Evolutionary conservation across 2,888 invertebrate species (phyloP), one percentile per base, ranked within the genome.

Genomic region (Candidula unifasciata): DNA sequence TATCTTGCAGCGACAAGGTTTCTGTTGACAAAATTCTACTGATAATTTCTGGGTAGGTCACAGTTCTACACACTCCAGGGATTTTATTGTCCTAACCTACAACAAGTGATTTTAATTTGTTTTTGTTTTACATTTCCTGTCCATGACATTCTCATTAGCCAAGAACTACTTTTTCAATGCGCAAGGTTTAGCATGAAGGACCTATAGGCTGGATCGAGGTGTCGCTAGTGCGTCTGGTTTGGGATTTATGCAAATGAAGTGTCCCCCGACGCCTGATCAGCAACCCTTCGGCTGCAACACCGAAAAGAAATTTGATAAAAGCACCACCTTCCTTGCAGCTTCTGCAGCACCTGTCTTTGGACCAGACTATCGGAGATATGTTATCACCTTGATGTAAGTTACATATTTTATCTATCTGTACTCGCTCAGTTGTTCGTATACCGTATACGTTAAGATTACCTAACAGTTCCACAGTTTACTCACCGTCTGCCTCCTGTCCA

Each of bases 171-270:
- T 79, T 78, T 73, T 35, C 57, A 27, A 33, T 66, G 82, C 82
- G 74, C 21, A 76, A 82, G 44, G 64, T 66, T 76, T 30, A 71
- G 1, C 30, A 52, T 54, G 54, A 30, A 71, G 35, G 33, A 33
- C 21, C 54, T 33, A 0, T n/a, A 37, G 73, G 71, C 37, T 74
- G 57, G 18, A 10, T 27, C 74, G 10, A 64, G 57, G 60, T 82
- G 82, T 64, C 82, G 82, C 82, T 60, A 82, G 73, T 82, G 82
- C 64, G 73, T 74, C 37, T 73, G 82, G 82, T 73, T 82, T 60
- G 82, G 64, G 82, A 73, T 60, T 82, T 82, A 82, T 82, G 82
- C 82, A 82, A 82, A 82, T 82, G 74, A 82, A 30, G 44, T 33
- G 24, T 60, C n/a, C 35, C 54, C 33, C 71, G 27, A 37, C 66